Evolutionary conservation across 2,888 invertebrate species (phyloP), one percentile per base, ranked within the genome.

Genomic region (Lissonota sp.): DNA sequence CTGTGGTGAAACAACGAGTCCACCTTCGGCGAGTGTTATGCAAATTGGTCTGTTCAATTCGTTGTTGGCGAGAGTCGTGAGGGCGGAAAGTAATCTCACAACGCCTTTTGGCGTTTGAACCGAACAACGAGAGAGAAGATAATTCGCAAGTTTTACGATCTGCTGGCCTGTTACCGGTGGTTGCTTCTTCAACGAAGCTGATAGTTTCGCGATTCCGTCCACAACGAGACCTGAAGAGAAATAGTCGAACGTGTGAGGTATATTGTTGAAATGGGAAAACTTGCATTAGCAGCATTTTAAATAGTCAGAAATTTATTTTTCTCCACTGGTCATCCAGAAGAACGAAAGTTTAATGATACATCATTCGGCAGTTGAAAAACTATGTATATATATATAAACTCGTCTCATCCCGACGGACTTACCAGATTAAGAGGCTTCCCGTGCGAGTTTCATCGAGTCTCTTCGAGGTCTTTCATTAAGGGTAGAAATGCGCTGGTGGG

Each of bases 21-120:
- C 95, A 88, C 95, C 95, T 85, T 97, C 97, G 84, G 96, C 95
- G 83, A 98, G 94, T 2, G 96, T 95, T 76, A 99, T 95, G 89
- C 97, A 96, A 81, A 98, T 95, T 6, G 98, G 98, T n/a, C 87
- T 87, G 77, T 89, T 92, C 88, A 96, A 96, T 93, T 95, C 94
- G 83, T 96, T 96, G 7, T 94, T 94, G 1, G 96, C 95, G 10
- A 97, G 93, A 0, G 95, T 95, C 55, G 94, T 93, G 26, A 98
- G 93, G 0, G 97, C 97, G 83, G 97, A 97, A 0, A 99, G 93
- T 39, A 99, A 94, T 73, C 96, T 94, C 82, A 96, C 95, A 5
- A 97, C 97, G 44, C 98, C 98, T 90, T 97, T 96, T 0, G 97
- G 94, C 4, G 97, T 95, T 91, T 97, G 98, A 1, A 99, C 98